These are phyloP conservation scores for Argyrosomus japonicus DNA, from an alignment of 2,113 vertebrate species.

Conservation along the genomic window DNA sequence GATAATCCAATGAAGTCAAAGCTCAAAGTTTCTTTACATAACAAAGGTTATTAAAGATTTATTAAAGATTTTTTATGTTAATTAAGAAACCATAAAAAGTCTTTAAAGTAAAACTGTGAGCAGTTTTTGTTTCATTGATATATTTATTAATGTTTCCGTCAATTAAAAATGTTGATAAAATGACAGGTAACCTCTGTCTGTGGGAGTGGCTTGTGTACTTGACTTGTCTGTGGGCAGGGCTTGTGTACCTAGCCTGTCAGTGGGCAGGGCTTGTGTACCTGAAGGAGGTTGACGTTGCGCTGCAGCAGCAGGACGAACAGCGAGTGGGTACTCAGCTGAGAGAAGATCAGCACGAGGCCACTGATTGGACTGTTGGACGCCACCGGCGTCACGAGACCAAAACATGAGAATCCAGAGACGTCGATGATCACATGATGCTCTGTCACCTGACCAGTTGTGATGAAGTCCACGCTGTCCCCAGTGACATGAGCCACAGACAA, in stretches of 20 bases:
- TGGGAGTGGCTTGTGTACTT: too few species aligned
- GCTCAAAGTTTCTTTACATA: background rate
- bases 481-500: conserved; percentile 50
- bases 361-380: background rate
- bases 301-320: conserved; percentile 43
- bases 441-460: conserved; percentile 25
- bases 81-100: too few species aligned
- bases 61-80: too few species aligned
- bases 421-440: conserved; percentile 10
- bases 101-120: too few species aligned
- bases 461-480: conserved; percentile 12
- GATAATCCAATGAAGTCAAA: background rate
- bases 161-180: too few species aligned
- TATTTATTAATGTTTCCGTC: too few species aligned
- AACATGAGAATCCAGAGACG: conserved; percentile 35
- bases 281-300: conserved; percentile 24
- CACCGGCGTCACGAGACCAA: conserved; percentile 1
- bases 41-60: too few species aligned
- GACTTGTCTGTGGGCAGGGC: background rate
- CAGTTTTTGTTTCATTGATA: too few species aligned
- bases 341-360: conserved; percentile 36
- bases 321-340: background rate
- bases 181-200: too few species aligned
- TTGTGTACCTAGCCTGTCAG: background rate
- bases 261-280: conserved; percentile 25